phyloP scores from a whole-genome alignment of 1,140 invertebrate genomes.

The Hirudo medicinalis region DNA sequence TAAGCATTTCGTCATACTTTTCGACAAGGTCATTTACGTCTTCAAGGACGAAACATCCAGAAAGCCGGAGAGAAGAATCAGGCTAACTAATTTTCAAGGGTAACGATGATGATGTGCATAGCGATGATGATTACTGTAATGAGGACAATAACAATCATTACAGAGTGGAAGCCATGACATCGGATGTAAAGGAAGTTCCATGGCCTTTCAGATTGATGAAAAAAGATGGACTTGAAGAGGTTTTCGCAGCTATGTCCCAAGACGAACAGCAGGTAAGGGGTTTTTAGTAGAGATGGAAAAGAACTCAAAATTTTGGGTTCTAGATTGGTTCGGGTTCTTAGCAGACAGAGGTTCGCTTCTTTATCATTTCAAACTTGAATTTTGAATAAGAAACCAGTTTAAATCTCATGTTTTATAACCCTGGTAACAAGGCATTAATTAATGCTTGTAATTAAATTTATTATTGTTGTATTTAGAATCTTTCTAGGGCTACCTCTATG shows the following conservation, averaged over 20 bases:
- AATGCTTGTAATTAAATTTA: no score
- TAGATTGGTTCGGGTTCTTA: no score
- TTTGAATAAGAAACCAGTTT: no score
- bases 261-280: slow-evolving; percentile 8
- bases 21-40: neutral
- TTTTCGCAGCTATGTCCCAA: neutral
- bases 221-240: neutral
- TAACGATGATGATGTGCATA: neutral
- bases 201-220: neutral
- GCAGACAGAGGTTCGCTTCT: no score
- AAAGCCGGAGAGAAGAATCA: neutral
- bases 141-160: neutral
- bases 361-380: no score
- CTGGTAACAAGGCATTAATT: no score
- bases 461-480: no score
- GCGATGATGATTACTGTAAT: neutral
- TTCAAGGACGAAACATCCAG: slow-evolving; percentile 1
- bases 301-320: no score
- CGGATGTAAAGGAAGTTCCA: neutral
- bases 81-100: neutral
- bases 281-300: neutral
- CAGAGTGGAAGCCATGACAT: no score
- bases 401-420: no score
- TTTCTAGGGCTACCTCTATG: no score
- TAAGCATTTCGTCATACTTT: slow-evolving; percentile 6